A percentile compares a stretch with the other conserved stretches of the same genome.
Conservation (phyloP, 2,888 invertebrate genomes). For the Heteromurus nitidus region DNA sequence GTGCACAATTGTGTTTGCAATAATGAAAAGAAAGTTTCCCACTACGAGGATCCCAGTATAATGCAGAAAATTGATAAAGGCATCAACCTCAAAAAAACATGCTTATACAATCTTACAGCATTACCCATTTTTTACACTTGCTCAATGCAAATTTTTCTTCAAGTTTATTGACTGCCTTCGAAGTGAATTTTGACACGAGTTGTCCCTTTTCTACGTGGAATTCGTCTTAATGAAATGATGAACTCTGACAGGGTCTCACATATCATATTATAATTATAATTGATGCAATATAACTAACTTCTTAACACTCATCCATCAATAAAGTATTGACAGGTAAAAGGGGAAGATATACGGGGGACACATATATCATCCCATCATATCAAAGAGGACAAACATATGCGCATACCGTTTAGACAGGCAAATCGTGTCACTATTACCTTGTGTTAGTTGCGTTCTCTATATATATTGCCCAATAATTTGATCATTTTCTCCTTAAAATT, state of each 20-base stretch:
- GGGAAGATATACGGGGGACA: neutral
- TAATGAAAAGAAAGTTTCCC: conserved; percentile 12
- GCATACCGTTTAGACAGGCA: conserved; percentile 7
- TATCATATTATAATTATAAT: conserved; percentile 41
- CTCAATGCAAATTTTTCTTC: conserved; percentile 6
- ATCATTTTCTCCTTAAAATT: conserved; percentile 58
- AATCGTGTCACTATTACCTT: conserved; percentile 1
- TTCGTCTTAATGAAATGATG: conserved; percentile 57
- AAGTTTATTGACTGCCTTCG: conserved; percentile 44
- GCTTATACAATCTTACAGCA: neutral
- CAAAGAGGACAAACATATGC: conserved; percentile 28
- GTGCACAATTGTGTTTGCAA: neutral
- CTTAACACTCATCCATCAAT: conserved; percentile 56
- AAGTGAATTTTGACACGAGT: conserved; percentile 45
- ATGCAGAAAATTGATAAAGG: conserved; percentile 17
- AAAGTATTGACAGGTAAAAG: conserved; percentile 57
- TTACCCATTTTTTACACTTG: conserved; percentile 8
- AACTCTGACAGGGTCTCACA: conserved; percentile 50
- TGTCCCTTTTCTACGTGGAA: conserved; percentile 16
- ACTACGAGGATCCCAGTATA: neutral
- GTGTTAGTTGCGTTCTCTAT: conserved; percentile 10
- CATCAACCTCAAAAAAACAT: conserved; percentile 22
- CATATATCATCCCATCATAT: neutral
- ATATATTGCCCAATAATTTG: conserved; percentile 56
- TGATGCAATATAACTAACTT: conserved; percentile 40